phyloP scores from a whole-genome alignment of 2,113 vertebrate genomes.

The Promerops cafer region DNA sequence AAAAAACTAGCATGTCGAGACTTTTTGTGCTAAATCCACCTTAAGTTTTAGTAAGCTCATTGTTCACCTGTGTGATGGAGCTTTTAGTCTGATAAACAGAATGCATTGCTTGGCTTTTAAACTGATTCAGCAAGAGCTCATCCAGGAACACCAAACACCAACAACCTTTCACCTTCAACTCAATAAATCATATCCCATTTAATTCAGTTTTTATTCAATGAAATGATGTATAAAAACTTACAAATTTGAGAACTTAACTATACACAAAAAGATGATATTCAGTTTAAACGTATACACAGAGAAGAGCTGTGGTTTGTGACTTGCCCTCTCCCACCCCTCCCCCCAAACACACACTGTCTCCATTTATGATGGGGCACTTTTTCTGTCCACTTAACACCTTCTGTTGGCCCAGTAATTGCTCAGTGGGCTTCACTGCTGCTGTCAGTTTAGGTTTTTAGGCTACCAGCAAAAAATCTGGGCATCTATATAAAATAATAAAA shows the following conservation, averaged over 20 bases:
- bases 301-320: slow-evolving; percentile 56
- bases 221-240: slow-evolving; percentile 83
- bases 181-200: slow-evolving; percentile 53
- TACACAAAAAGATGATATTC: slow-evolving; percentile 73
- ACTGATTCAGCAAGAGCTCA: neutral
- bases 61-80: neutral
- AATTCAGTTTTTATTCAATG: slow-evolving; percentile 78
- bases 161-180: slow-evolving; percentile 6
- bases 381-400: slow-evolving; percentile 9
- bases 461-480: slow-evolving; percentile 56
- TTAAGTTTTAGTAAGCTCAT: neutral
- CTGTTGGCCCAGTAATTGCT: slow-evolving; percentile 37
- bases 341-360: slow-evolving; percentile 53
- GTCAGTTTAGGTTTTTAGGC: slow-evolving; percentile 40
- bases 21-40: neutral
- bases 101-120: neutral
- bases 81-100: neutral
- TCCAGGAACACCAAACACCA: neutral
- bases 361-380: slow-evolving; percentile 29
- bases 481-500: slow-evolving; percentile 51
- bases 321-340: slow-evolving; percentile 47
- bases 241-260: slow-evolving; percentile 80
- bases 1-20: neutral
- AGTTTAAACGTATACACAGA: slow-evolving; percentile 67
- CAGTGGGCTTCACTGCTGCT: slow-evolving; percentile 7